Conservation (phyloP, 2,888 invertebrate species). For the Cyaniris semiargus region DNA sequence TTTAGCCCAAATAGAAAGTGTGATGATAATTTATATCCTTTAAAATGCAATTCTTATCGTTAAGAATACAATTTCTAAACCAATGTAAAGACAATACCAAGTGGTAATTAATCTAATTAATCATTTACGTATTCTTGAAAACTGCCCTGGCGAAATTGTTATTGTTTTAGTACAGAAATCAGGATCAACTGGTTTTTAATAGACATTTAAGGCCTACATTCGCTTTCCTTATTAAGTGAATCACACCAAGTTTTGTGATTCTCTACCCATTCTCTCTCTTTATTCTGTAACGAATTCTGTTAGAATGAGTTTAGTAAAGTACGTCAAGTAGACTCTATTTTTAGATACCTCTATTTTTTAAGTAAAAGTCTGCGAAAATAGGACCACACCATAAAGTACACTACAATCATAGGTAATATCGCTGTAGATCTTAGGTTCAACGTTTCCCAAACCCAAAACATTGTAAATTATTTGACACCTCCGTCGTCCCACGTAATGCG, state of each 20-base stretch:
- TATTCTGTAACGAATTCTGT: too few relatives aligned
- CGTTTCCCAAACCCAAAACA: conserved; percentile 25
- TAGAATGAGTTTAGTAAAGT: too few relatives aligned
- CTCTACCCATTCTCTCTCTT: neutral
- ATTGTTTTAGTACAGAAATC: neutral
- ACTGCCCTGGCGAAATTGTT: neutral
- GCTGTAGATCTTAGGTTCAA: neutral
- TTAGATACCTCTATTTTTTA: neutral
- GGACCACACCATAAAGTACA: neutral
- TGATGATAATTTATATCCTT: neutral
- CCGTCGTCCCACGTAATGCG: conserved; percentile 35
- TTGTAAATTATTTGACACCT: conserved; percentile 33
- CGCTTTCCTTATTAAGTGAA: neutral
- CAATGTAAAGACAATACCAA: neutral
- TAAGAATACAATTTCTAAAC: neutral
- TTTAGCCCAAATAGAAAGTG: neutral
- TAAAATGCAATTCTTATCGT: neutral
- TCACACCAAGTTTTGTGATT: neutral
- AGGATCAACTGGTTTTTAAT: neutral
- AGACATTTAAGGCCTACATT: neutral
- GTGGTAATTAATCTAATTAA: conserved; percentile 6
- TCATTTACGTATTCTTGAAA: neutral
- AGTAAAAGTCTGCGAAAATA: neutral
- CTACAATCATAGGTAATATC: neutral
- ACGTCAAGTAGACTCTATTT: neutral